These are phyloP conservation scores for Corapipo altera DNA, from an alignment of 2,113 vertebrate species.

Conservation along the genomic window DNA sequence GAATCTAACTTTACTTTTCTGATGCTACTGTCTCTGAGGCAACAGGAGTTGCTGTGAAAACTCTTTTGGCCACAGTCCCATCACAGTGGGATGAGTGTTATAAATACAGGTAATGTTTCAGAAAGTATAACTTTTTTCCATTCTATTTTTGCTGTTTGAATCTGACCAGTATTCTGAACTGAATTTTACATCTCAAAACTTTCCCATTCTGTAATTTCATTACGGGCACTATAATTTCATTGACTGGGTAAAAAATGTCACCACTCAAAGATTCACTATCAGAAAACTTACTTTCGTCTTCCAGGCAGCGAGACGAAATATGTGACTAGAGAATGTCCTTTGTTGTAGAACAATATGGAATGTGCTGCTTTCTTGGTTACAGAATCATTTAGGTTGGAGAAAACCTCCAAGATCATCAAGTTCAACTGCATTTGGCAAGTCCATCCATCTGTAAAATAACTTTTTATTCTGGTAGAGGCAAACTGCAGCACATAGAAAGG, in stretches of 20 bases:
- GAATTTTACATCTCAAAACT: not conserved
- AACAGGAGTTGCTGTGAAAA: not conserved
- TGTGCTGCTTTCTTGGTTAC: not conserved
- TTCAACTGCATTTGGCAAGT: not conserved
- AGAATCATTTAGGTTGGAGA: not conserved
- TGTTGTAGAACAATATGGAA: not conserved
- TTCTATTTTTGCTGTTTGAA: not conserved
- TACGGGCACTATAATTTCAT: not conserved
- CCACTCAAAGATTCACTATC: not conserved
- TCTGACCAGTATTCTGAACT: not conserved
- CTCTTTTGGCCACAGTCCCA: not conserved
- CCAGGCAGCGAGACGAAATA: not conserved
- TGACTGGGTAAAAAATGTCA: not conserved
- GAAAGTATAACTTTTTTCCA: not conserved
- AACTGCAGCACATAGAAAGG: not conserved
- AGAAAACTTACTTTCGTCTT: not conserved
- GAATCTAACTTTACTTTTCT: not conserved
- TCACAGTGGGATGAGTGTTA: not conserved
- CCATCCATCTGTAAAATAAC: not conserved
- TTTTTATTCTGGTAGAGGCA: not conserved
- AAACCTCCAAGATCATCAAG: not conserved
- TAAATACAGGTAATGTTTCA: not conserved
- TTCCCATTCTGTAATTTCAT: not conserved
- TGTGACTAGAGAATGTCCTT: not conserved
- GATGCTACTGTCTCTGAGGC: not conserved